Conservation (phyloP, 2,113 vertebrate genomes). For the Physeter macrocephalus region DNA sequence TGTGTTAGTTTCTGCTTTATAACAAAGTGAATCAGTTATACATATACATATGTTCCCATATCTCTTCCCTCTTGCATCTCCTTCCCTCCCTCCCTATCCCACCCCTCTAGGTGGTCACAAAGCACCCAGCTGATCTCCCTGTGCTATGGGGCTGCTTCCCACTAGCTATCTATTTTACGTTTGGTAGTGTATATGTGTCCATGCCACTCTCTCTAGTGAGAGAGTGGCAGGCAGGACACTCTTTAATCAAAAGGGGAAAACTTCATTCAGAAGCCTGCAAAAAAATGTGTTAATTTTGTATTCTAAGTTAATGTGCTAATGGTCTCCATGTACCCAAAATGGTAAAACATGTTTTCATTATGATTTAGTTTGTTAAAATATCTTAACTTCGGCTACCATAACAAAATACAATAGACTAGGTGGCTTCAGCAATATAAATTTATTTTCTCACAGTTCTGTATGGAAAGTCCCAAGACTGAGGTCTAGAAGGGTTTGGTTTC, state of each 20-base stretch:
- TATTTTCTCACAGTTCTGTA: background rate
- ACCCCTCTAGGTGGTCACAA: too few species aligned
- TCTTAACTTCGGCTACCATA: background rate
- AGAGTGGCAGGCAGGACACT: too few species aligned
- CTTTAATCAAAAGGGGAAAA: conserved; percentile 33
- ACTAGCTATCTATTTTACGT: too few species aligned
- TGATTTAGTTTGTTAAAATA: background rate
- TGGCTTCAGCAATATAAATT: background rate
- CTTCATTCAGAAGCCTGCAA: background rate
- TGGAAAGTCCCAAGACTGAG: background rate
- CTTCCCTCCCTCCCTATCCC: too few species aligned
- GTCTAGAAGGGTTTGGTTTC: background rate
- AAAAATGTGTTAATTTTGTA: background rate
- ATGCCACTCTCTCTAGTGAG: too few species aligned
- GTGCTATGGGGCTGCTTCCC: too few species aligned
- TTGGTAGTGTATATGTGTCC: too few species aligned
- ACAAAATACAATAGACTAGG: background rate
- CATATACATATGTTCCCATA: too few species aligned
- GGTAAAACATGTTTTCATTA: background rate
- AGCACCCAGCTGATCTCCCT: too few species aligned
- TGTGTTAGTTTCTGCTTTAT: too few species aligned
- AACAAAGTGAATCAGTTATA: too few species aligned
- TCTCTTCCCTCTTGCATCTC: too few species aligned
- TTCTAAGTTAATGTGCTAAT: background rate
- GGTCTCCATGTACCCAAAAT: background rate